A percentile compares a stretch with the other conserved stretches of the same genome.
phyloP scores from a whole-genome alignment of 2,113 vertebrate species.

The Loxodonta africana region DNA sequence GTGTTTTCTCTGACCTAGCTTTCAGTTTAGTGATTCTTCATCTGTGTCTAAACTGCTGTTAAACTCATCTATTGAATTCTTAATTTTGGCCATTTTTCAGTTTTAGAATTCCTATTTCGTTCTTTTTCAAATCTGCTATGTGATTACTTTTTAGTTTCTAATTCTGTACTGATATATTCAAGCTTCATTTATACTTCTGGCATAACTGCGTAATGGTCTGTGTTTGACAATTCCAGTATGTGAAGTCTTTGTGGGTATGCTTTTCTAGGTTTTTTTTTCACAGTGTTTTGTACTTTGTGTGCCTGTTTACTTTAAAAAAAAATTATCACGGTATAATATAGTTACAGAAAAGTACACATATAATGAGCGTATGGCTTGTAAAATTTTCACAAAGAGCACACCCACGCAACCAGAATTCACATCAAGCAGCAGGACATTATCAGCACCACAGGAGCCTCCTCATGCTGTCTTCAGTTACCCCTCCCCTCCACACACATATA shows the following conservation, averaged over 20 bases:
- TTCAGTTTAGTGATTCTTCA: conserved; percentile 23
- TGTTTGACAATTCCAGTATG: background rate
- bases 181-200: background rate
- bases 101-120: conserved; percentile 40
- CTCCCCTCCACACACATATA: background rate
- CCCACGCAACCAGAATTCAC: background rate
- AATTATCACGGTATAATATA: background rate
- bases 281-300: background rate
- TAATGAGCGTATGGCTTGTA: background rate
- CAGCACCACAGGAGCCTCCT: background rate
- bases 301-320: background rate
- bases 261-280: background rate
- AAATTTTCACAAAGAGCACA: conserved; percentile 2
- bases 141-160: conserved; percentile 1
- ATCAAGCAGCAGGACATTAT: background rate
- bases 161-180: conserved; percentile 2
- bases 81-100: conserved; percentile 28
- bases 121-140: background rate
- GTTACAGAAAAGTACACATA: background rate
- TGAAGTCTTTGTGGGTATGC: background rate
- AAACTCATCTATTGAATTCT: background rate
- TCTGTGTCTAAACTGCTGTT: background rate
- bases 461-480: background rate
- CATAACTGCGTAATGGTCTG: background rate
- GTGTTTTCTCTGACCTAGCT: background rate